Evolutionary conservation across 2,888 invertebrate species (phyloP), one percentile per base, ranked within the genome.

Genomic region (Shargacucullia verbasci): DNA sequence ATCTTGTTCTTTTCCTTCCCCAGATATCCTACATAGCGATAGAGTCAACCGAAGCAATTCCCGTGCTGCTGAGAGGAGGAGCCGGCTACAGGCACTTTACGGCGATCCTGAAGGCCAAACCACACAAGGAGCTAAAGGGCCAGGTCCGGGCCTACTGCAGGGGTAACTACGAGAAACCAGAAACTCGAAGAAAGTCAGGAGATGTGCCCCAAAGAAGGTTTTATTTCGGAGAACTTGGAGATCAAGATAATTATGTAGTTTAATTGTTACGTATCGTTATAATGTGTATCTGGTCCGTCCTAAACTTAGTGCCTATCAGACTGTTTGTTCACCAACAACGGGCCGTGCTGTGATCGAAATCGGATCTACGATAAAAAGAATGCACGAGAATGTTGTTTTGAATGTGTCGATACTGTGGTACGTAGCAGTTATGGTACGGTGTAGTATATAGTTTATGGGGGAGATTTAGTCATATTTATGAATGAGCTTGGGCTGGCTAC

Each of bases 61-160:
- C 91, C 0, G 82, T 86, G 14, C 74, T 91, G 52, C 73, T 90
- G 11, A 85, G 89, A 13, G 91, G 91, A 0, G 91, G 91, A 1
- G 88, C 76, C 0, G 90, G 89, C 0, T 85, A 90, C 78, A 74
- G 65, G 1, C 76, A 84, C 68, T 88, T 91, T 69, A 66, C 71
- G 13, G 81, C 84, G 7, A 72, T 87, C 20, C 79, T 85, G 13
- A 82, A 80, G 8, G 82, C 89, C 0, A 78, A 74, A 6, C 74
- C 87, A 0, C 76, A 80, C 2, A 62, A 63, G 1, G 70, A 73
- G 0, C 70, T 90, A 1, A 67, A 71, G 7, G 91, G 90, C 1
- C 73, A 73, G 20, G 79, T 91, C 1, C 68, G 80, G 12, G 88
- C 80, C 0, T 91, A 83, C 64, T 91, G 91, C 65, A 39, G 55